Base-by-base conservation (phyloP, 2,113 vertebrate genomes). In the Elephantulus edwardii region DNA sequence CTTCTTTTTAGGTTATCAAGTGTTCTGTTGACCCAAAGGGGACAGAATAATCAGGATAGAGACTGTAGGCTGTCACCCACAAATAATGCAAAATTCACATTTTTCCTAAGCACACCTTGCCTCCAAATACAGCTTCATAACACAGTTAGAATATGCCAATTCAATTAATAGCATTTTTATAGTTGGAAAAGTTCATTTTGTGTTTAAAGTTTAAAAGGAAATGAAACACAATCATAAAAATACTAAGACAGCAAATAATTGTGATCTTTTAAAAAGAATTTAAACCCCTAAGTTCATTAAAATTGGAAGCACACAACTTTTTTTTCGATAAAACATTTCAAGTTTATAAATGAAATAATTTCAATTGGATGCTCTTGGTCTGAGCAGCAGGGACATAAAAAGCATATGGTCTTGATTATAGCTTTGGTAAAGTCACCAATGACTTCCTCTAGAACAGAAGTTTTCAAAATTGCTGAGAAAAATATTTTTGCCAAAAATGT, bases 191-290 rank as follows among this genome's bases (percentile, higher is more conserved):
- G 13, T 76, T 35, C 16, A 50, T 87, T 84, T 92, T 80, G 33
- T 72, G 10, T 38, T 89, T 64, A 72, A 74, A 82, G 60, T 42
- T 80, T 38, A 20, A 22, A 28, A 17, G 17, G 44, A 35, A 38
- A 93, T 77, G n/a, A 94, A 84, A 82, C 86, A 68, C 7, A 82
- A 54, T 77, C 64, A 46, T 70, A 83, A 70, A n/a, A 90, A 40
- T 90, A 68, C 83, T 89, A 76, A 83, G 33, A 62, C 58, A 52
- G 24, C 4, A 81, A 66, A 78, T 72, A 64, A 71, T n/a, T 85
- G 6, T 62, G n/a, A 76, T 77, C n/a, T 76, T 95, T 76, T 71
- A 12, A 56, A 87, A 87, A 84, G 66, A 86, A 75, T 35, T 60
- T 60, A 54, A 56, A 68, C n/a, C 74, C 30, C 78, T 40, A 70